These are phyloP conservation scores for Tolmerus cingulatus DNA, from an alignment of 2,888 invertebrate genomes.

Conservation along the genomic window DNA sequence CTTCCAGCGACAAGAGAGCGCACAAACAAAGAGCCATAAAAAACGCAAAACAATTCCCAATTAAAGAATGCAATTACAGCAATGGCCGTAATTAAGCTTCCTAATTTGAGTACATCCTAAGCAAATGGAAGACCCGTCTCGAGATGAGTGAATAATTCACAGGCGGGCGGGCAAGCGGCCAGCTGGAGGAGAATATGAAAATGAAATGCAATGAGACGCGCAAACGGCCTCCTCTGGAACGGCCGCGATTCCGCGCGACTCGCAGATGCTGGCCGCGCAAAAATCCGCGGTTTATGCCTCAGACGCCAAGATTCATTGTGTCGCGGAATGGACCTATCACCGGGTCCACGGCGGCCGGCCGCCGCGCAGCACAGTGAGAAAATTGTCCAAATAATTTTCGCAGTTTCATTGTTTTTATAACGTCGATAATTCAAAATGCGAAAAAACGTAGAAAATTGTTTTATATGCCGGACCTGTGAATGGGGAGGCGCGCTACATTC, in stretches of 20 bases:
- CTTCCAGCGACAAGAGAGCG: slow-evolving; percentile 18
- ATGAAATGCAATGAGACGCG: slow-evolving; percentile 35
- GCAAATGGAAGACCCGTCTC: slow-evolving; percentile 43
- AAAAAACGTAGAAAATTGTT: slow-evolving; percentile 10
- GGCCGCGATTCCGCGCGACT: neutral
- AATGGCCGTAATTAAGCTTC: slow-evolving; percentile 50
- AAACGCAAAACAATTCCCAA: slow-evolving; percentile 50
- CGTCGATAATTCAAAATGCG: slow-evolving; percentile 46
- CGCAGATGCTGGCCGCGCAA: neutral
- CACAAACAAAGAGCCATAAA: slow-evolving; percentile 49
- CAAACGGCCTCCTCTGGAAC: neutral
- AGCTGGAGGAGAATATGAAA: slow-evolving; percentile 2
- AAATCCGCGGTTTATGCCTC: no score
- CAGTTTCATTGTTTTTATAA: slow-evolving; percentile 44
- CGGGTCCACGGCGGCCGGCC: neutral
- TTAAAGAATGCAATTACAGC: slow-evolving; percentile 50
- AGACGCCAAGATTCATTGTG: neutral
- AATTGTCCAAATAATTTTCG: slow-evolving; percentile 29
- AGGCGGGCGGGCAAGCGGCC: neutral
- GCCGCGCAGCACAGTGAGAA: slow-evolving; percentile 40
- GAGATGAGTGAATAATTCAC: slow-evolving; percentile 41
- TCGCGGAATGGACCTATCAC: neutral
- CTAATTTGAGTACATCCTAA: slow-evolving; percentile 50
- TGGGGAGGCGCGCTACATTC: neutral
- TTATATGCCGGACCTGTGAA: neutral